phyloP scores from a whole-genome alignment of 2,113 vertebrate species.

The Promerops cafer region DNA sequence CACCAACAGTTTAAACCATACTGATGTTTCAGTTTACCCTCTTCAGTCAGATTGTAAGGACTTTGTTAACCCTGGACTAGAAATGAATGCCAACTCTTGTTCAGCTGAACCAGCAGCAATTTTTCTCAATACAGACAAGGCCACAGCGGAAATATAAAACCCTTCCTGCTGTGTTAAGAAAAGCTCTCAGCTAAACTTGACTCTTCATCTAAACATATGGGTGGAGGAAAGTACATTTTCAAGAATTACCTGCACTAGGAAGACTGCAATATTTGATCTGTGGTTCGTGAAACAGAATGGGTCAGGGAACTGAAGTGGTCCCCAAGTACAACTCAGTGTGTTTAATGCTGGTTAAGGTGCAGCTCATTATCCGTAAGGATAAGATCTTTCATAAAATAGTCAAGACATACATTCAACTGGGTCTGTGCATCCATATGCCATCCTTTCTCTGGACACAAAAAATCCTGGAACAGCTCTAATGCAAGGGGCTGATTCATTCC shows the following conservation, averaged over 20 bases:
- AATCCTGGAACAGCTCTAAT: not conserved
- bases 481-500: not conserved
- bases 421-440: not conserved
- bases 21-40: not conserved
- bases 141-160: not conserved
- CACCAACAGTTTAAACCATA: not conserved
- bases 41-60: not conserved
- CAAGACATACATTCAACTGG: not conserved
- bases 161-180: constrained; percentile 9
- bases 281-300: not conserved
- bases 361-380: not conserved
- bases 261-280: constrained; percentile 17
- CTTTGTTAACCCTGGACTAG: not conserved
- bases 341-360: not conserved
- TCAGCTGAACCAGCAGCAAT: constrained; percentile 12
- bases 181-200: constrained; percentile 3
- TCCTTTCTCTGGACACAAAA: constrained; percentile 2
- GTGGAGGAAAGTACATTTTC: not conserved
- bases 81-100: not conserved
- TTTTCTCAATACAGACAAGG: constrained; percentile 10
- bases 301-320: not conserved
- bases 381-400: not conserved
- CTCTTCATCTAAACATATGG: not conserved
- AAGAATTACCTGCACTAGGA: not conserved
- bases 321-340: not conserved